Evolutionary conservation across 2,113 vertebrate species (phyloP).

Genomic region (Xenopus borealis): DNA sequence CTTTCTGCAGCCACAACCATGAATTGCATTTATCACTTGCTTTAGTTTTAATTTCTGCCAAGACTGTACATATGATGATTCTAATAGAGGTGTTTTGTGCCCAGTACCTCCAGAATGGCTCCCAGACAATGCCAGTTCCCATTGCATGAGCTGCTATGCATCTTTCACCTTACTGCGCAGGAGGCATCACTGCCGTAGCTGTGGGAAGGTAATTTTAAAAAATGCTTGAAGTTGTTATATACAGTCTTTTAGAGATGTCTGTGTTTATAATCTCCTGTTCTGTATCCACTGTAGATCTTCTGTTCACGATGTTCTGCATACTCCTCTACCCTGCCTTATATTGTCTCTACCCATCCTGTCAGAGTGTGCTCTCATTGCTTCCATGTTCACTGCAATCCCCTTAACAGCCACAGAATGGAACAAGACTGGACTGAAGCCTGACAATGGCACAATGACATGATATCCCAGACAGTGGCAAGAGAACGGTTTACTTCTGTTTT

Average conservation of each 20-base stretch:
- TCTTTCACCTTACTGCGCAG: slow-evolving; percentile 64
- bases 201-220: slow-evolving; percentile 60
- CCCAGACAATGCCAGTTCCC: slow-evolving; percentile 52
- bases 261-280: neutral
- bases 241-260: neutral
- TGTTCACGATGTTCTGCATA: slow-evolving; percentile 63
- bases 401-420: neutral
- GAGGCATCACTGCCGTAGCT: slow-evolving; percentile 68
- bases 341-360: slow-evolving; percentile 52
- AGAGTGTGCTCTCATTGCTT: slow-evolving; percentile 67
- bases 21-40: too few species aligned
- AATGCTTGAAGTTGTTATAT: neutral
- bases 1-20: too few species aligned
- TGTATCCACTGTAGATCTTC: slow-evolving; percentile 58
- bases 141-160: slow-evolving; percentile 53
- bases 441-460: too few species aligned
- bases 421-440: neutral
- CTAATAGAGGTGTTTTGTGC: neutral
- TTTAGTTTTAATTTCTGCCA: too few species aligned
- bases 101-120: slow-evolving; percentile 55
- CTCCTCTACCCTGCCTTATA: slow-evolving; percentile 48
- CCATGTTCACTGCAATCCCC: slow-evolving; percentile 43
- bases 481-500: too few species aligned
- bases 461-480: too few species aligned
- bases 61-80: too few species aligned